These are phyloP conservation scores for Emydocephalus ijimae DNA, from an alignment of 2,113 vertebrate species.

Conservation along the genomic window DNA sequence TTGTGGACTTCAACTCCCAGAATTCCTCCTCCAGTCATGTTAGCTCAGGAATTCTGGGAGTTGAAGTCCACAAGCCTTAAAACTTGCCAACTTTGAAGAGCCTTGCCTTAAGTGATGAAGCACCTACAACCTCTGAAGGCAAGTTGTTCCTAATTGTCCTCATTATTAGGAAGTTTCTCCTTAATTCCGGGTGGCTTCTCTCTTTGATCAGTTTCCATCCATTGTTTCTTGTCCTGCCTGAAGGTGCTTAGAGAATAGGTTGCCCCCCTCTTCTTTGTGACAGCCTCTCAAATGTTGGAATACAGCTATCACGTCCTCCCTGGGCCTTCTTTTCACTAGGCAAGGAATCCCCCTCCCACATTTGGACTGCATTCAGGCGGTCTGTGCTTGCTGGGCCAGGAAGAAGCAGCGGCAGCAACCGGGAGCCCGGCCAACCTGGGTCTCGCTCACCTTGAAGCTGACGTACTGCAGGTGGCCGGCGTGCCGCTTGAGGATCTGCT, in stretches of 20 bases:
- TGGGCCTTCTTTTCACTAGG: neutral
- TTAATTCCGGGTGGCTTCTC: neutral
- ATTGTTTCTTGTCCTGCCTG: neutral
- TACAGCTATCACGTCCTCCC: neutral
- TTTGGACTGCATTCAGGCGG: neutral
- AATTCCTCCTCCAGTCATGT: neutral
- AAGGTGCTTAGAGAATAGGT: neutral
- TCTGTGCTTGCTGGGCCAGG: too few species aligned
- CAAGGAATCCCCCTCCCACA: neutral
- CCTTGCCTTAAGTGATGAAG: neutral
- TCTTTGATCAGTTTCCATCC: neutral
- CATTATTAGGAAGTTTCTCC: neutral
- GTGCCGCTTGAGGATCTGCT: conserved; percentile 96
- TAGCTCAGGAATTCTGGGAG: too few species aligned
- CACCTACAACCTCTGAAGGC: neutral
- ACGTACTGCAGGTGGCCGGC: conserved; percentile 96
- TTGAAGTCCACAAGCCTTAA: too few species aligned
- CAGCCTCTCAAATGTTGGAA: neutral
- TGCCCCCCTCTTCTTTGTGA: neutral
- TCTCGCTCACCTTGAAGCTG: conserved; percentile 88
- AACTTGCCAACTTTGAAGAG: too few species aligned
- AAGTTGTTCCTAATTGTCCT: neutral
- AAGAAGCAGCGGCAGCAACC: neutral
- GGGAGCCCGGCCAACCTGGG: neutral
- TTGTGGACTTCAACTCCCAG: too few species aligned